Evolutionary conservation across 2,113 vertebrate species (phyloP), one percentile per base, ranked within the genome.

Genomic region (Sinosuthora webbiana): DNA sequence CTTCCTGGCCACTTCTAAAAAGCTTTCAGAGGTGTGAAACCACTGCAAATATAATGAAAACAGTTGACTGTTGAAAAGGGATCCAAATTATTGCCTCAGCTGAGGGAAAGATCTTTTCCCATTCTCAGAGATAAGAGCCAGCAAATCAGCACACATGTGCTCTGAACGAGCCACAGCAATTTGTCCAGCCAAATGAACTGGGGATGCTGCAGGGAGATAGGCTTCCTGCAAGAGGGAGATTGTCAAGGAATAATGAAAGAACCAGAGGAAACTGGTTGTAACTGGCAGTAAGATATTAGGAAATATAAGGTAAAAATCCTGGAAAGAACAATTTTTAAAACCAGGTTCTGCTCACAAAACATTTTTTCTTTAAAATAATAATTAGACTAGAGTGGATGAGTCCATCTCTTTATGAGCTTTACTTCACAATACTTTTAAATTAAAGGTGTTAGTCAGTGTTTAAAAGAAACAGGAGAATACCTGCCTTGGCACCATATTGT

Each of bases 101-200:
- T 42, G n/a, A 69, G n/a, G 65, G n/a, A 90, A 87, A 93, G 90
- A 95, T 97, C 64, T 95, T 90, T 74, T 35, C 71, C 71, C 45
- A 55, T 83, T 63, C 83, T 65, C 33, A 59, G 79, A 88, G 95
- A 94, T 94, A 94, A 92, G 53, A 69, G 45, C 33, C 73, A 84
- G 81, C 52, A 95, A 87, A 94, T 71, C 93, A 93, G 82, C 93
- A 83, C 80, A 62, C 42, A 10, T 41, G 52, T 63, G 55, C 80
- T 84, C 64, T 45, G 77, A 79, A 79, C 0, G 0, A 85, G 57
- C 31, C 13, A 9, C 42, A 85, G 83, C 71, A 97, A 94, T 95
- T 83, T 95, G 92, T 83, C 79, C 94, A 81, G 83, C 75, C 67
- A 95, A 93, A 95, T 93, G 87, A 96, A 92, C 63, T 45, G 79